Base-by-base conservation (phyloP, 2,888 invertebrate species). In the Allygus modestus region DNA sequence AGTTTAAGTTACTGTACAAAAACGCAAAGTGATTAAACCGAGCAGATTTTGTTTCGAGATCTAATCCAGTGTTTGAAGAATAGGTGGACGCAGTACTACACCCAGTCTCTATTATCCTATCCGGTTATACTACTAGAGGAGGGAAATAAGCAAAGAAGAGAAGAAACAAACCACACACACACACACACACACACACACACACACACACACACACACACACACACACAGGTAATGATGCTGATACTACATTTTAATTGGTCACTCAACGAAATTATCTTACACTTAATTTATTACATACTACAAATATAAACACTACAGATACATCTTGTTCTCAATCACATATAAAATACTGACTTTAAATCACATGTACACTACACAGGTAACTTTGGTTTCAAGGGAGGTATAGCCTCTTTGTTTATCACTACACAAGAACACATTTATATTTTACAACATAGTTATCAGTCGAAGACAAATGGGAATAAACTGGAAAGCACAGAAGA, bases 301-400 rank as follows among this genome's bases (percentile, higher is more conserved):
- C 9, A 65, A 28, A 65, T 28, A 65, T 11, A 65, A 28, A 28
- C 15, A 28, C 28, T 31, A 28, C 12, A 15, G 23, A 15, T 54
- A 54, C 54, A 54, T 54, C 23, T 54, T 65, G 15, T 65, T 31
- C 20, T 26, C 12, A 26, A 58, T 31, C 65, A 65, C 65, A 65
- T 65, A 65, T 7, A 65, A 65, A 65, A 65, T 65, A 65, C 65
- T 65, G 65, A 65, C 28, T 58, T 65, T 31, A 65, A 65, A 65
- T 65, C 65, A 65, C 28, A 26, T 65, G 28, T 65, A 65, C 28
- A 58, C 65, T 28, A 65, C 4, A 65, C 65, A 65, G 65, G 65
- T 65, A 65, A 65, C 65, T 65, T 65, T 65, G 28, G 65, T 65
- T 65, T 65, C 28, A 65, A 23, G 31, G 58, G 65, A 65, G 31